A percentile compares a stretch with the other conserved stretches of the same genome.
Conservation (phyloP, 2,888 invertebrate genomes). For the Limnephilus auricula region DNA sequence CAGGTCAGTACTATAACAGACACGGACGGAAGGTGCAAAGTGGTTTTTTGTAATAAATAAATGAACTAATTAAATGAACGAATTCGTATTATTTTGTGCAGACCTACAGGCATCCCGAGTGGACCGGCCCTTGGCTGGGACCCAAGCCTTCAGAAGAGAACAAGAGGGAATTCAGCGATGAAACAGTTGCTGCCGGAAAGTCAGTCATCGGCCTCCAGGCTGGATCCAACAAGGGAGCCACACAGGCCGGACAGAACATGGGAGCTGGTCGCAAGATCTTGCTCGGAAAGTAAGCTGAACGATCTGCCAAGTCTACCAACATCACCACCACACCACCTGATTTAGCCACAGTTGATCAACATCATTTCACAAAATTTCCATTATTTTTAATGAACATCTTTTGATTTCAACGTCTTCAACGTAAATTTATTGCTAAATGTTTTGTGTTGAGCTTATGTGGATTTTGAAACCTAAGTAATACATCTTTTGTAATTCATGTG, state of each 20-base stretch:
- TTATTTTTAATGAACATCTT: background rate
- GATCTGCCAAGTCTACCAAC: background rate
- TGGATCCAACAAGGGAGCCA: slow-evolving; percentile 97
- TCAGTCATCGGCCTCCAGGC: slow-evolving; percentile 95
- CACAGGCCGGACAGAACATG: slow-evolving; percentile 93
- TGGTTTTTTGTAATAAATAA: too few relatives aligned
- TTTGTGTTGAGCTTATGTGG: background rate
- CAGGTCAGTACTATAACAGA: slow-evolving; percentile 73
- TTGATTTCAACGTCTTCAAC: background rate
- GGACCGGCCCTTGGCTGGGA: slow-evolving; percentile 92
- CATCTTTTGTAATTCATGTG: background rate
- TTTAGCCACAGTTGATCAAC: background rate
- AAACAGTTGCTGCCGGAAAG: slow-evolving; percentile 92
- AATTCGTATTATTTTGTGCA: slow-evolving; percentile 68
- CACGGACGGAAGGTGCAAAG: background rate
- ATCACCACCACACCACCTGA: background rate
- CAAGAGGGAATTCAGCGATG: slow-evolving; percentile 96
- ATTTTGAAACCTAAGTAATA: background rate
- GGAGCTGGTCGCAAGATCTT: slow-evolving; percentile 94
- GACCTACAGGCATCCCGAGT: slow-evolving; percentile 92
- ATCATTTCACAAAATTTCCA: background rate
- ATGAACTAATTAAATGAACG: background rate
- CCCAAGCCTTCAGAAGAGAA: slow-evolving; percentile 96
- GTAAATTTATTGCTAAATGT: background rate
- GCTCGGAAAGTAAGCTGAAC: slow-evolving; percentile 88